A percentile compares a stretch with the other conserved stretches of the same genome.
These are phyloP conservation scores for Pangasius mekongensis DNA, from an alignment of 2,797 vertebrate genomes.

Conservation along the genomic window DNA sequence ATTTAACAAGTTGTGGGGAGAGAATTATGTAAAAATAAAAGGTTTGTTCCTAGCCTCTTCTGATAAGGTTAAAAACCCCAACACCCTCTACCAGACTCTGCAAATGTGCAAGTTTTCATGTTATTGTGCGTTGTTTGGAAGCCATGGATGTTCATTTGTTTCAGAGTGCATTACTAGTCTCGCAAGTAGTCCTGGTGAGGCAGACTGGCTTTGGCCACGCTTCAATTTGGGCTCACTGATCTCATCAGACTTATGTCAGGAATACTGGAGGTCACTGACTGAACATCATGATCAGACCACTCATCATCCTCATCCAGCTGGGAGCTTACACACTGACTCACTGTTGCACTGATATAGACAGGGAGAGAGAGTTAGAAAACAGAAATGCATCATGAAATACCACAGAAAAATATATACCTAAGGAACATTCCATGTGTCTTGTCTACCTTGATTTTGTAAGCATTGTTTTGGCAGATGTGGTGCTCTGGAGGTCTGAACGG, in stretches of 20 bases:
- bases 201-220: constrained; percentile 49
- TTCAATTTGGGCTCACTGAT: constrained; percentile 60
- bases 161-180: constrained; percentile 13
- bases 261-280: constrained; percentile 61
- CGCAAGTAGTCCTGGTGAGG: constrained; percentile 58
- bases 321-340: constrained; percentile 59
- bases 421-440: not conserved
- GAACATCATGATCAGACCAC: constrained; percentile 60
- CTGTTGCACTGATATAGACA: constrained; percentile 64
- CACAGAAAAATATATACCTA: not conserved
- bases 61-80: not conserved
- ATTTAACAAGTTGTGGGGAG: not conserved
- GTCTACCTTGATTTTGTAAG: constrained; percentile 55
- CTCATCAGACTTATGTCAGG: constrained; percentile 58
- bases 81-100: not conserved
- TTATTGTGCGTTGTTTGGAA: constrained; percentile 29
- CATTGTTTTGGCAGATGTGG: constrained; percentile 27
- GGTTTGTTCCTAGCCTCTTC: not conserved
- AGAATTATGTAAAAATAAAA: constrained; percentile 18
- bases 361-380: not conserved
- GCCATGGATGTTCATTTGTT: constrained; percentile 22
- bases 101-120: not conserved
- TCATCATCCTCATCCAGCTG: constrained; percentile 37
- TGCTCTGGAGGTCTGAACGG: constrained; percentile 31
- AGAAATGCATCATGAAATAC: not conserved